Evolutionary conservation across 2,113 vertebrate species (phyloP), one percentile per base, ranked within the genome.

Genomic region (Anhinga anhinga): DNA sequence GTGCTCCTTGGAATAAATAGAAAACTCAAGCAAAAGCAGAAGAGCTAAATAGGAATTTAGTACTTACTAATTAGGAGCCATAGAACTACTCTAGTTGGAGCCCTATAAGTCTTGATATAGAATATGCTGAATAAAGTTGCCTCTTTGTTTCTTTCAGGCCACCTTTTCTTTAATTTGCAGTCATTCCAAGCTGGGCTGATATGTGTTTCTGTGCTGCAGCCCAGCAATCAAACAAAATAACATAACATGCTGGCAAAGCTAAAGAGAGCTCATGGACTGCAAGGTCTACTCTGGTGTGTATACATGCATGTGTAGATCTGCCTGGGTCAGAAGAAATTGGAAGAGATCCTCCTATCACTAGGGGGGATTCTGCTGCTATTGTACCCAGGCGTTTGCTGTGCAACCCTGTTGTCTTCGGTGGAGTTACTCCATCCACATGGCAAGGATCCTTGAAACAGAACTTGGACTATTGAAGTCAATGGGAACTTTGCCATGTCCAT

Each of bases 11-110:
- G 27, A 93, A 95, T 82, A 93, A 96, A 89, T 50, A 89, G 88
- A 84, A 96, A 95, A 89, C 52, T 70, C 61, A 84, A 91, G 55
- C 29, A 92, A 86, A 93, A 89, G 27, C 58, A 87, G 87, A 95
- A 95, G 61, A 87, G 18, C 78, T 90, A 66, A 82, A 52, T 14
- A 85, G 52, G 36, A 91, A 61, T 72, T 86, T 38, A 71, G 34
- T 77, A 47, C 30, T 89, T 91, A 38, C 10, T 61, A 38, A 82
- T 72, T 45, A 62, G 26, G 45, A 91, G 8, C 65, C 49, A 79
- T 71, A 61, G 80, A 63, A 76, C 80, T 70, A n/a, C 15, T 76
- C 14, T 61, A 29, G 30, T 70, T 87, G 84, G 66, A 95, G 22
- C 10, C 27, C 44, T 76, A 0, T 65, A 65, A n/a, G 40, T 74